Percentiles rank a stretch among this genome's conserved stretches.
Evolutionary conservation across 2,797 vertebrate species (phyloP).

Genomic region (Eospalax fontanierii): DNA sequence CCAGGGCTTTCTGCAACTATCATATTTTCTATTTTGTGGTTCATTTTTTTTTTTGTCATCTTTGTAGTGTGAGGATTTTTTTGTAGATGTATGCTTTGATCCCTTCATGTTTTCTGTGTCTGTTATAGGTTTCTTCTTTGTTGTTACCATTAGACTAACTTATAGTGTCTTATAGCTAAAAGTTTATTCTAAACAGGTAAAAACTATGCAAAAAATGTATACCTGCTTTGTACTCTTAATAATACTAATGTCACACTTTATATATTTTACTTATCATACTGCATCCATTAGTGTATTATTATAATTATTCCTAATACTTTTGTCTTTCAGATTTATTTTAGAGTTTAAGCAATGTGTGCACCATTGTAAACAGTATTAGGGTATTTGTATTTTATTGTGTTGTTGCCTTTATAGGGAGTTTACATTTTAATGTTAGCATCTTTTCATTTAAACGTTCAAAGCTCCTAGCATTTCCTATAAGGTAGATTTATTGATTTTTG

Average conservation of each 20-base stretch:
- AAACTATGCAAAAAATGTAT: background rate
- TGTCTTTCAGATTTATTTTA: background rate
- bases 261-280: background rate
- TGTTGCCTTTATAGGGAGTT: background rate
- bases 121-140: background rate
- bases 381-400: background rate
- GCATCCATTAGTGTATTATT: background rate
- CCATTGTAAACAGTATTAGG: background rate
- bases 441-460: background rate
- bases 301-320: background rate
- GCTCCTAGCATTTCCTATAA: background rate
- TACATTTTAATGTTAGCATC: background rate
- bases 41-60: background rate
- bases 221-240: background rate
- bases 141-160: background rate
- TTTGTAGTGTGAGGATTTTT: background rate
- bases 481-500: background rate
- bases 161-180: background rate
- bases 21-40: background rate
- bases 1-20: background rate
- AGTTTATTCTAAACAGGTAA: background rate
- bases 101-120: background rate
- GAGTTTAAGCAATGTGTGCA: background rate
- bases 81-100: background rate
- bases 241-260: background rate